Percentiles rank a stretch among this genome's conserved stretches.
These are phyloP conservation scores for Hydrophis major DNA, from an alignment of 2,797 vertebrate genomes.

Conservation along the genomic window DNA sequence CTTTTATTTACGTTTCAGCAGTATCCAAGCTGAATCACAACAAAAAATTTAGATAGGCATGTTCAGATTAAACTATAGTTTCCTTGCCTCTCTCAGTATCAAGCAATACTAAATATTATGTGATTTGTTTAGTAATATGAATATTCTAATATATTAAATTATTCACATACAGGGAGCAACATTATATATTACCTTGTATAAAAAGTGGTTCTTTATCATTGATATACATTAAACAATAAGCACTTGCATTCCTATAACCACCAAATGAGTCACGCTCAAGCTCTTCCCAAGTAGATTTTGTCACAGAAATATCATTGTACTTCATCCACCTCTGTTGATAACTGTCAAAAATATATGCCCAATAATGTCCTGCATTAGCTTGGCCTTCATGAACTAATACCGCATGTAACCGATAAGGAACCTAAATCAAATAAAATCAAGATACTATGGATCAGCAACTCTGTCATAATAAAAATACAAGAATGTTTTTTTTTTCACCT, in stretches of 20 bases:
- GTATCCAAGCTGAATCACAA: background rate
- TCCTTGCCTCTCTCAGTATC: background rate
- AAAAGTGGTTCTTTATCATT: conserved; percentile 95
- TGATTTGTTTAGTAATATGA: background rate
- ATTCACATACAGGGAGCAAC: background rate
- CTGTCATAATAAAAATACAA: background rate
- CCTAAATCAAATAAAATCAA: conserved; percentile 70
- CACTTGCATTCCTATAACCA: conserved; percentile 96
- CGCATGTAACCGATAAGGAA: conserved; percentile 94
- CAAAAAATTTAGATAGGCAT: background rate
- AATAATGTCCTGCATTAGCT: conserved; percentile 97
- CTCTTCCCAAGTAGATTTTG: conserved; percentile 97
- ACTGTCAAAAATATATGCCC: conserved; percentile 97
- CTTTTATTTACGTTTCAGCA: background rate
- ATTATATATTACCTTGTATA: conserved; percentile 85
- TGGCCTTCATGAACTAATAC: conserved; percentile 97
- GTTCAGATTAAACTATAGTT: background rate
- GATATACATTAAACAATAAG: conserved; percentile 99
- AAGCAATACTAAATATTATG: background rate
- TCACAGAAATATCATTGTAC: conserved; percentile 97
- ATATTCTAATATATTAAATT: background rate
- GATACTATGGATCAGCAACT: background rate
- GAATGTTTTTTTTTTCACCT: background rate
- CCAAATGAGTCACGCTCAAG: conserved; percentile 96
- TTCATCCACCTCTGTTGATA: conserved; percentile 96